phyloP scores from a whole-genome alignment of 92 coral and sea anemone species.

The Porites cylindrica region DNA sequence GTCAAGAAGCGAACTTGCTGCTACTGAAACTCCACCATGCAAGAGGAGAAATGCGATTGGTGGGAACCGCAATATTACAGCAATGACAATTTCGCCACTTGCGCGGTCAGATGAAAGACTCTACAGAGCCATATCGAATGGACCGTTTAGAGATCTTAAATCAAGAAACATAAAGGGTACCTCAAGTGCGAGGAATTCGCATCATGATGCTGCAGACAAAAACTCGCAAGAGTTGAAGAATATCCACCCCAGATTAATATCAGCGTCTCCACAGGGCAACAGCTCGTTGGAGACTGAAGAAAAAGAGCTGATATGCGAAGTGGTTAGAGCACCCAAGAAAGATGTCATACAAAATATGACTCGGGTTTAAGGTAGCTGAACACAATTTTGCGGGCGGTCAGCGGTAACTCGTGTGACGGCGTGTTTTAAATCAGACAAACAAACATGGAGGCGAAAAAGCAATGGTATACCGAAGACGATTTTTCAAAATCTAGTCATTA shows the following conservation, averaged over 20 bases:
- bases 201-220: neutral
- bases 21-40: conserved; percentile 31
- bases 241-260: neutral
- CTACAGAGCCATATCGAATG: conserved; percentile 35
- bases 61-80: conserved; percentile 20
- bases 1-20: conserved; percentile 40
- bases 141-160: conserved; percentile 42
- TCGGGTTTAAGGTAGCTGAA: conserved; percentile 15
- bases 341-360: conserved; percentile 33
- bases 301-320: neutral
- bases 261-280: neutral
- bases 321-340: conserved; percentile 1
- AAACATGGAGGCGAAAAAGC: no score
- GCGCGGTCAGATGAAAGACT: conserved; percentile 63
- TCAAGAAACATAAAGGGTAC: neutral
- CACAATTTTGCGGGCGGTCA: no score
- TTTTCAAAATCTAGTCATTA: no score
- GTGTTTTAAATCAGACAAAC: no score
- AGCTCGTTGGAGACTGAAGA: conserved; percentile 1
- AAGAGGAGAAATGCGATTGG: conserved; percentile 42
- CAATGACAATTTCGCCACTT: conserved; percentile 37
- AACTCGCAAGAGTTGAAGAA: conserved; percentile 9
- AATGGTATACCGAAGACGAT: no score
- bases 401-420: no score
- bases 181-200: conserved; percentile 22